Conservation (phyloP, 2,888 invertebrate genomes). For the Conomelus anceps region DNA sequence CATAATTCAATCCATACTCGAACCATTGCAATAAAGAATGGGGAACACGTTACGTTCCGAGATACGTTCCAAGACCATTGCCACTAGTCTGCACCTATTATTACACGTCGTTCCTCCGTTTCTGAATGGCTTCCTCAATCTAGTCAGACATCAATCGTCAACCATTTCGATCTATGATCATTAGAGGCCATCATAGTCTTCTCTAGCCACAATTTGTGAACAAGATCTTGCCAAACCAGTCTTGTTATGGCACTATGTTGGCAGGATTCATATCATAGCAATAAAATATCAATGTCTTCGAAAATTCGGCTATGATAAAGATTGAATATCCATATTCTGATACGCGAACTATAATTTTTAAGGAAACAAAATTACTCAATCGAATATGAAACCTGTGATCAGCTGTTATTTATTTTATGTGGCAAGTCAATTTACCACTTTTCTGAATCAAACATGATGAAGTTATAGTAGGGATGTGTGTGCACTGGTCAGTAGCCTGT, state of each 20-base stretch:
- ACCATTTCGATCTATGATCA: too few relatives aligned
- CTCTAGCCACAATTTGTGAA: background rate
- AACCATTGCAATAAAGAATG: too few relatives aligned
- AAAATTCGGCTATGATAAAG: background rate
- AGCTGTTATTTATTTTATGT: background rate
- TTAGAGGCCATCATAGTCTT: too few relatives aligned
- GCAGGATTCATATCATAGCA: background rate
- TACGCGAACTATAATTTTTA: background rate
- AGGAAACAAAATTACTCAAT: background rate
- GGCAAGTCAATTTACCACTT: background rate
- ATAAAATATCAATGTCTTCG: background rate
- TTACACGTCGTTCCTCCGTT: too few relatives aligned
- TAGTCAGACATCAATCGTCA: too few relatives aligned
- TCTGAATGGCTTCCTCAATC: too few relatives aligned
- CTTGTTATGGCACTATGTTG: background rate
- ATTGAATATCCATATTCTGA: background rate
- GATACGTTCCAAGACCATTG: too few relatives aligned
- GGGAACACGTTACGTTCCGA: too few relatives aligned
- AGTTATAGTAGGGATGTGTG: background rate
- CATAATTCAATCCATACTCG: too few relatives aligned
- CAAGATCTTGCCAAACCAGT: background rate
- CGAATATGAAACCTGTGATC: background rate
- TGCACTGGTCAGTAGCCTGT: background rate
- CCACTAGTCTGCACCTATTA: too few relatives aligned
- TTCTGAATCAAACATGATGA: background rate